Evolutionary conservation across 2,888 invertebrate species (phyloP).

Genomic region (Masnerella sp.): DNA sequence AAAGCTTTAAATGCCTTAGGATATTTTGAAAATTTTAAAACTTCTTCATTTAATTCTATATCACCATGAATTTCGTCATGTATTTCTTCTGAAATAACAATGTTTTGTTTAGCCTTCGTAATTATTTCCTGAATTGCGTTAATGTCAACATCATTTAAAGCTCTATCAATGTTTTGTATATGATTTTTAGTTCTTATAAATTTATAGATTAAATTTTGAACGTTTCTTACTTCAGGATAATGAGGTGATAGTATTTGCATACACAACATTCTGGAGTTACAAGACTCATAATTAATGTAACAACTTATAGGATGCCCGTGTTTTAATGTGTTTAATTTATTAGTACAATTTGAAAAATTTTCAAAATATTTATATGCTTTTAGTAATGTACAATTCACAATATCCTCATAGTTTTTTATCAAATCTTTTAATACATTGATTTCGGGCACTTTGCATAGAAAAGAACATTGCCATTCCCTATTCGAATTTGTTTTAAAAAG

Average conservation of each 20-base stretch:
- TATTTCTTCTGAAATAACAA: not conserved
- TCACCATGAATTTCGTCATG: not conserved
- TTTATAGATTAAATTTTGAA: not conserved
- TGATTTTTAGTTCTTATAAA: not conserved
- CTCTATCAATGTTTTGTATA: not conserved
- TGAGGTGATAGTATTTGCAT: not conserved
- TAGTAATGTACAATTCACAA: not conserved
- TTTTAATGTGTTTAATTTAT: not conserved
- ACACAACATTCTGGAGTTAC: constrained; percentile 3
- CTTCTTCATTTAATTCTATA: constrained; percentile 5
- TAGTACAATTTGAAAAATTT: not conserved
- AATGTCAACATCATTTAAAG: not conserved
- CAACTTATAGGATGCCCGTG: not conserved
- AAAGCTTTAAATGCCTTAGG: constrained; percentile 12
- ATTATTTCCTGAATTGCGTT: not conserved
- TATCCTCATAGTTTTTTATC: not conserved
- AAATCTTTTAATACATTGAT: not conserved
- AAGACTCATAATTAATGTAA: not conserved
- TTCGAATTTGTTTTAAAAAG: not conserved
- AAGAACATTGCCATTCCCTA: not conserved
- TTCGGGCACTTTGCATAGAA: not conserved
- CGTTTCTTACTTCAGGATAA: not conserved
- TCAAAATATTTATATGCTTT: not conserved
- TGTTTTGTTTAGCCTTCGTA: not conserved
- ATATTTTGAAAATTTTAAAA: constrained; percentile 1